Conservation (phyloP, 2,888 invertebrate genomes). For the Athripsodes cinereus region DNA sequence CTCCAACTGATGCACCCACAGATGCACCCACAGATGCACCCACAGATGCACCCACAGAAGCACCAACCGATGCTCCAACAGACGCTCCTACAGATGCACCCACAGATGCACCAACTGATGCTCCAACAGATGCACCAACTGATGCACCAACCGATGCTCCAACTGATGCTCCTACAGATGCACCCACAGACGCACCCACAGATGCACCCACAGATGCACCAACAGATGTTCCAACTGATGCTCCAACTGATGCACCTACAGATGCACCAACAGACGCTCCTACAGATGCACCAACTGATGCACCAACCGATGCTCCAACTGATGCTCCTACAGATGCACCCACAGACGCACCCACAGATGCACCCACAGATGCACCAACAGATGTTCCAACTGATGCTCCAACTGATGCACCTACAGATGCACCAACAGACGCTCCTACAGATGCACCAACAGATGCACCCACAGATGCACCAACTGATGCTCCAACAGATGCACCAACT, state of each 20-base stretch:
- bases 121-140: slow-evolving; percentile 1
- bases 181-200: slow-evolving; percentile 7
- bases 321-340: background rate
- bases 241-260: background rate
- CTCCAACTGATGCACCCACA: slow-evolving; percentile 7
- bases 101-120: slow-evolving; percentile 13
- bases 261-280: slow-evolving; percentile 7
- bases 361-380: slow-evolving; percentile 9
- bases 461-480: slow-evolving; percentile 6
- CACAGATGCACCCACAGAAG: slow-evolving; percentile 4
- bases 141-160: slow-evolving; percentile 1
- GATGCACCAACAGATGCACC: slow-evolving; percentile 7
- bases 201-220: slow-evolving; percentile 5
- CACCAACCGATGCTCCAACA: slow-evolving; percentile 8
- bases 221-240: too few species aligned
- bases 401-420: background rate
- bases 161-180: slow-evolving; percentile 9
- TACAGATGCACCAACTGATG: slow-evolving; percentile 6
- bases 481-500: slow-evolving; percentile 8
- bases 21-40: slow-evolving; percentile 5
- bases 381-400: slow-evolving; percentile 9
- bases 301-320: slow-evolving; percentile 9
- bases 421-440: background rate
- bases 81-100: slow-evolving; percentile 12
- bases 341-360: slow-evolving; percentile 5